A percentile compares a stretch with the other conserved stretches of the same genome.
Evolutionary conservation across 2,888 invertebrate species (phyloP).

Genomic region (Cynaeus angustus): DNA sequence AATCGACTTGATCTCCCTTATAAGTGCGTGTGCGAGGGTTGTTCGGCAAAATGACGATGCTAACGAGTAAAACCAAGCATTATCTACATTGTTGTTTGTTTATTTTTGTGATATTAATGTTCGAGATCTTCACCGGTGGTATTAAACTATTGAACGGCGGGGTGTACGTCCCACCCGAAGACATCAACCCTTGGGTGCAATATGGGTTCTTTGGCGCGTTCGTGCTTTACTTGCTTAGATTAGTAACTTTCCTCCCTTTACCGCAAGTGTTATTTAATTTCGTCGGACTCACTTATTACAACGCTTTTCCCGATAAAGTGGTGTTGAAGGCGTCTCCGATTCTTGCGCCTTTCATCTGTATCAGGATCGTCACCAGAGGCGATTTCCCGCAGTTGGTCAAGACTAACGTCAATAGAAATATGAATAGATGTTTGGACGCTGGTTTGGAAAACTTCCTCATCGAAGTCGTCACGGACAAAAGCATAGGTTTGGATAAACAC

Average conservation of each 20-base stretch:
- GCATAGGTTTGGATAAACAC: conserved; percentile 83
- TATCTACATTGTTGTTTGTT: conserved; percentile 86
- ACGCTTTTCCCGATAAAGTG: conserved; percentile 95
- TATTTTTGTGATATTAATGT: conserved; percentile 82
- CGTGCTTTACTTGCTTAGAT: conserved; percentile 84
- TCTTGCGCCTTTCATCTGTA: conserved; percentile 94
- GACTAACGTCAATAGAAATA: conserved; percentile 88
- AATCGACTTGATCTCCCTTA: conserved; percentile 3
- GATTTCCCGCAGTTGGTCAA: conserved; percentile 94
- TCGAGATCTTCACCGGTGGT: conserved; percentile 76
- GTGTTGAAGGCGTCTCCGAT: conserved; percentile 89
- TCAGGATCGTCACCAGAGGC: conserved; percentile 94
- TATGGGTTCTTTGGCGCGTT: conserved; percentile 86
- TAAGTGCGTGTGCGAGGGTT: conserved; percentile 22
- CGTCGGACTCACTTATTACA: conserved; percentile 89
- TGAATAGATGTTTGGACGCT: conserved; percentile 90
- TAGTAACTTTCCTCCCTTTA: conserved; percentile 88
- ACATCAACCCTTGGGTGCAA: conserved; percentile 86
- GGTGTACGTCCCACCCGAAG: conserved; percentile 67
- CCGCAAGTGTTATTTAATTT: conserved; percentile 94
- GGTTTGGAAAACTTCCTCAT: conserved; percentile 96
- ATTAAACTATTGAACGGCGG: conserved; percentile 73
- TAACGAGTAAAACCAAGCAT: conserved; percentile 84
- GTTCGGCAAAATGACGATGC: conserved; percentile 49
- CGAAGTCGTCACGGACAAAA: conserved; percentile 96